Evolutionary conservation across 2,113 vertebrate species (phyloP), one percentile per base, ranked within the genome.

Genomic region (Turnix velox): DNA sequence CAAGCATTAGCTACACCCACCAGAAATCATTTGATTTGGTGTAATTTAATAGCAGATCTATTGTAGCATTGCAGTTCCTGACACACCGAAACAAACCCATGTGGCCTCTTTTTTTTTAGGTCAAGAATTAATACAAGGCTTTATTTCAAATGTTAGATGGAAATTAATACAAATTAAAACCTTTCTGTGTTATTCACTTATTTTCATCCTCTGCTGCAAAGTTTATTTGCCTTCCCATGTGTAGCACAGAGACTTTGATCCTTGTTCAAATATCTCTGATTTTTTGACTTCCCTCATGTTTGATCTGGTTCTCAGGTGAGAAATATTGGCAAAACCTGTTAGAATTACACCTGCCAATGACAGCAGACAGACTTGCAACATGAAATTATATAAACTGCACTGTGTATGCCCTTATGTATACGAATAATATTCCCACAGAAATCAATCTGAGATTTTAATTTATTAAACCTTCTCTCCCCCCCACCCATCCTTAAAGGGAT

Each of bases 41-140:
- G 97, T 95, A 95, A 97, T 94, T 97, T 97, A 97, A 97, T 97
- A 97, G 97, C 97, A 97, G 88, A 96, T 95, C 96, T 97, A 94
- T 91, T 94, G 97, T 94, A 92, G 94, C 95, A 95, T 91, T 37
- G 25, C 92, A 91, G 91, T 95, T 97, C 94, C 93, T 96, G 97
- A 97, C 95, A 94, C 55, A 74, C 91, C 10, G 81, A 69, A 92
- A 83, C 88, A 91, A 96, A 96, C 89, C 92, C 77, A 77, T 39
- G 62, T 67, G 78, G 90, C 65, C 71, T 84, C 65, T 67, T 84
- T 62, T 93, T 94, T 83, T 62, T 67, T 46, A 69, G 72, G 72
- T 27, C 91, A 67, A 48, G 81, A 84, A 92, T 93, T 82, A 88
- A 91, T 89, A 63, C 37, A 57, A 46, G 67, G 57, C 73, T 82